Evolutionary conservation across 2,888 invertebrate species (phyloP), one percentile per base, ranked within the genome.

Genomic region (Cybosia mesomella): DNA sequence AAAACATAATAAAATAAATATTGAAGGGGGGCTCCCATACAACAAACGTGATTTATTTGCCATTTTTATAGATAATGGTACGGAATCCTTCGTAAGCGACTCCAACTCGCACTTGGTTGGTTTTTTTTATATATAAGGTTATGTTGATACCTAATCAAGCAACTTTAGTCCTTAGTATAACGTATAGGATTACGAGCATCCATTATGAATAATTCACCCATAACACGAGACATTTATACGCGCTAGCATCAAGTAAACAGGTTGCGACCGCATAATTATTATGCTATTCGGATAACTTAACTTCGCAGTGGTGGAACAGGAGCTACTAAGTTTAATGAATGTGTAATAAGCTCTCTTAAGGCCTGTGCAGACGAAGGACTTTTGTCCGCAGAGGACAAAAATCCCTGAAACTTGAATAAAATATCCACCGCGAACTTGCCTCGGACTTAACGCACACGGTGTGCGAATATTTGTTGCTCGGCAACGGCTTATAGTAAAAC

Each of bases 241-340:
- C 10, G 1, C 10, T 24, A 4, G 24, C n/a, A 18, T 28, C 28
- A 60, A 36, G n/a, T 43, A 43, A 60, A 39, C 36, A 43, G 10
- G n/a, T 24, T 36, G 15, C 21, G 10, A 39, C 9, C 18, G 43
- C 28, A 60, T 60, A 60, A 43, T 43, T 43, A 60, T 60, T 60
- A 60, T 60, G 43, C 60, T 11, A 28, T 43, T 24, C 60, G 24
- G 5, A 60, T 43, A 43, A 58, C 58, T 58, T 43, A 36, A 43
- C 10, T 60, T 18, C 4, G 11, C 60, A 24, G 28, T 18, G 43
- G 21, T 18, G 43, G 21, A 60, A 28, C 18, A 43, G 24, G 9
- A 36, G 21, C 8, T 10, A 2, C 8, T 18, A 24, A 43, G 24
- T 28, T 43, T 43, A 59, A 39, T 59, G 59, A 60, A 43, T 60